A percentile compares a stretch with the other conserved stretches of the same genome.
These are phyloP conservation scores for Magallana angulata DNA, from an alignment of 1,140 invertebrate species.

Conservation along the genomic window DNA sequence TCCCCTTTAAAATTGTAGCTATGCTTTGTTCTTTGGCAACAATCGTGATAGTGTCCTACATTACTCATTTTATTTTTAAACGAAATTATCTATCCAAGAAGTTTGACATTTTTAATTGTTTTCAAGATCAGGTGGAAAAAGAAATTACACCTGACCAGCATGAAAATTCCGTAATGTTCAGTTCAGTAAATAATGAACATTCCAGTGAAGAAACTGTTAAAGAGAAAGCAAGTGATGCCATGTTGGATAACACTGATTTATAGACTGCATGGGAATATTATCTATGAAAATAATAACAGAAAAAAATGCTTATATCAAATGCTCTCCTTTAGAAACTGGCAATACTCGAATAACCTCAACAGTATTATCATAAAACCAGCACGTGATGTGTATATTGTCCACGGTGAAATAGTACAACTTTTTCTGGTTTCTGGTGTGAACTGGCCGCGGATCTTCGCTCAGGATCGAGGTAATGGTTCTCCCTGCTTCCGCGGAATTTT, in stretches of 20 bases:
- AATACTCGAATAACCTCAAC: conserved; percentile 76
- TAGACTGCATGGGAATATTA: background rate
- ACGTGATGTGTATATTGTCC: conserved; percentile 79
- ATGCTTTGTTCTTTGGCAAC: conserved; percentile 60
- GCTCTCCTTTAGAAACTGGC: conserved; percentile 55
- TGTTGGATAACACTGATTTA: background rate
- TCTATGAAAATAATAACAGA: background rate
- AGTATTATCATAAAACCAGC: conserved; percentile 79
- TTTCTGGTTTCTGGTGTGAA: conserved; percentile 83
- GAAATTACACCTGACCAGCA: background rate
- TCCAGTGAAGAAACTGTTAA: background rate
- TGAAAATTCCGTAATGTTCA: background rate
- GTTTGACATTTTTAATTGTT: conserved; percentile 54
- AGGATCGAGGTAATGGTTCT: conserved; percentile 82
- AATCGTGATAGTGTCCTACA: conserved; percentile 62
- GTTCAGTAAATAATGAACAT: background rate
- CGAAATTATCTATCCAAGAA: conserved; percentile 15
- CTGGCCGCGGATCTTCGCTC: conserved; percentile 90
- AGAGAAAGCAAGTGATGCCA: background rate
- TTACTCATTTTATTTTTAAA: conserved; percentile 63
- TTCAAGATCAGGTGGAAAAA: background rate
- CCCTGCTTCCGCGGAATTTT: conserved; percentile 73
- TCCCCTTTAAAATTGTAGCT: conserved; percentile 72
- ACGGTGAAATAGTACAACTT: conserved; percentile 79
- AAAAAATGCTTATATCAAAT: background rate